Evolutionary conservation across 2,113 vertebrate genomes (phyloP), one percentile per base, ranked within the genome.

Genomic region (Cyprichromis sp.): DNA sequence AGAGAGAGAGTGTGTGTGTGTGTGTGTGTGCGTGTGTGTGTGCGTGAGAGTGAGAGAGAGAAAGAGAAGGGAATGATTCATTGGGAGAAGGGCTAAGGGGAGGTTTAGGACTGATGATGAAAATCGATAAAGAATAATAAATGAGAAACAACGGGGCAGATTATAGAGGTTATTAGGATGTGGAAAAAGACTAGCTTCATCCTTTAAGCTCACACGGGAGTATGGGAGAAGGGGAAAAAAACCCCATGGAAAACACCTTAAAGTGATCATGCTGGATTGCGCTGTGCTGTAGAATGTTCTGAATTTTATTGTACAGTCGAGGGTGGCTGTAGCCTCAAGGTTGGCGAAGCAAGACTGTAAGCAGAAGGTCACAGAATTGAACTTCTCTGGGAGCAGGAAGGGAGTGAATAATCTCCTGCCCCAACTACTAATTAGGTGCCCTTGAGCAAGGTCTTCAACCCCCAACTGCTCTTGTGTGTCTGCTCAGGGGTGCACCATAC

Each of bases 101-200:
- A 86, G 92, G 82, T 95, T 92, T 92, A 92, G 91, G 89, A 93
- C 90, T 90, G 91, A 95, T 96, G 95, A 96, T 95, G 94, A 95
- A 96, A 96, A 96, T 96, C 96, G 81, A 97, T 96, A 92, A 92
- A 92, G 95, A 96, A 96, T 96, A 96, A 96, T 96, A 96, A 94
- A 96, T 96, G 95, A 96, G 93, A 93, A 96, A 96, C 94, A 94
- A 95, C 94, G 86, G 93, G 90, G 92, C 86, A 92, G 93, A 96
- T 97, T 96, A 96, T 95, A 84, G 89, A 93, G 93, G 92, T 95
- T 96, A 96, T 95, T 93, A 95, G 94, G 94, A 94, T 93, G 92
- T 92, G 90, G 52, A 91, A 93, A 89, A 92, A 81, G 47, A 73
- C 86, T 17, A 29, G 40, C 88, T 91, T 80, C n/a, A 66, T 93